A percentile compares a stretch with the other conserved stretches of the same genome.
These are phyloP conservation scores for Myodes glareolus DNA, from an alignment of 2,113 vertebrate genomes.

Conservation along the genomic window DNA sequence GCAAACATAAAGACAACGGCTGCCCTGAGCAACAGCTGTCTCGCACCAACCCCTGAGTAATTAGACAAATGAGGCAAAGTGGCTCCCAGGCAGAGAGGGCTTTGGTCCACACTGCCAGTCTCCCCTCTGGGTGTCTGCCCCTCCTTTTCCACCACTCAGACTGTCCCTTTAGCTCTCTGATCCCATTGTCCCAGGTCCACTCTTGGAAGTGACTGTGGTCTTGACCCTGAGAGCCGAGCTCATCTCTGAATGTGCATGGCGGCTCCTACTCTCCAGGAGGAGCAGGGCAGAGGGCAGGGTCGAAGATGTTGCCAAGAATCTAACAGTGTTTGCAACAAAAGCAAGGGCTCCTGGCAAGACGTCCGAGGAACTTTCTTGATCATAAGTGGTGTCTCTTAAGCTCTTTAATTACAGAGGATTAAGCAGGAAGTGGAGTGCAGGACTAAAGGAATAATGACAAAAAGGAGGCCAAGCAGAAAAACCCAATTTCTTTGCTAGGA, in stretches of 20 bases:
- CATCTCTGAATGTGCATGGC: background rate
- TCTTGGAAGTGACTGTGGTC: background rate
- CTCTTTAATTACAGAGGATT: conserved; percentile 81
- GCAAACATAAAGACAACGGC: conserved; percentile 71
- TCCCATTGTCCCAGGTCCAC: background rate
- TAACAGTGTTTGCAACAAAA: conserved; percentile 48
- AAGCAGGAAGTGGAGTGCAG: conserved; percentile 65
- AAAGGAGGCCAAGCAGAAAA: conserved; percentile 82
- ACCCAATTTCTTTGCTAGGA: conserved; percentile 72
- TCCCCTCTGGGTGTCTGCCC: background rate
- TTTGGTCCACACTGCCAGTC: conserved; percentile 27
- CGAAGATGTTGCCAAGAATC: conserved; percentile 10
- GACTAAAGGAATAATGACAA: conserved; percentile 75
- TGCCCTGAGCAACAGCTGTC: conserved; percentile 78
- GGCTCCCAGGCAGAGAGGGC: conserved; percentile 52
- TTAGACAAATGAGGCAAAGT: conserved; percentile 76
- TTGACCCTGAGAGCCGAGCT: background rate
- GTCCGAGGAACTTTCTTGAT: conserved; percentile 69
- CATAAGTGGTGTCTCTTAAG: conserved; percentile 75
- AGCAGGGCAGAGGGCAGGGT: background rate
- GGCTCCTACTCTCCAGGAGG: rapidly evolving
- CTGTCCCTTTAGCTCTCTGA: background rate
- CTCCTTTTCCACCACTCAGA: background rate
- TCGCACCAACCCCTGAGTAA: conserved; percentile 61
- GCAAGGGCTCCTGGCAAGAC: conserved; percentile 70